Evolutionary conservation across 2,113 vertebrate genomes (phyloP).

Genomic region (Onychostoma macrolepis): DNA sequence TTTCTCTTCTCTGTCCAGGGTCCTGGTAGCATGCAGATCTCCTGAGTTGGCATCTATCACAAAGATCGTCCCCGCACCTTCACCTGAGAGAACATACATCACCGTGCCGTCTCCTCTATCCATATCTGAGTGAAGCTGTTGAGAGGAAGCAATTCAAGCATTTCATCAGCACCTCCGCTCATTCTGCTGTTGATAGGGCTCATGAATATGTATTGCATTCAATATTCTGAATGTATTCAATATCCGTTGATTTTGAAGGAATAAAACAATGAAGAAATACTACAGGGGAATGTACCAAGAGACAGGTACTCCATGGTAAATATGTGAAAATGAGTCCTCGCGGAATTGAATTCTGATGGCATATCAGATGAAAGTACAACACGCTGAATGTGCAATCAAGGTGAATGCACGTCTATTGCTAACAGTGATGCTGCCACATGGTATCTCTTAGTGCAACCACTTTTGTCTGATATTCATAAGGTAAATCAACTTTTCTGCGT

Average conservation of each 20-base stretch:
- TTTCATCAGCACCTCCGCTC: constrained; percentile 44
- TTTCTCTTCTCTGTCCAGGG: constrained; percentile 93
- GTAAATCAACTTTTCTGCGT: constrained; percentile 28
- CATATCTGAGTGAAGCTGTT: constrained; percentile 94
- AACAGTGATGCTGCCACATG: constrained; percentile 37
- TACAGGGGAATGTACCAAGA: not conserved
- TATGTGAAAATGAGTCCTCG: constrained; percentile 51
- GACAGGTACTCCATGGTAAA: constrained; percentile 40
- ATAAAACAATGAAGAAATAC: constrained; percentile 33
- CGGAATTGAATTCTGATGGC: constrained; percentile 56
- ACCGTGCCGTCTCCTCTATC: constrained; percentile 87
- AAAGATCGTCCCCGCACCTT: constrained; percentile 93
- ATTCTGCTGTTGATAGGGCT: constrained; percentile 42
- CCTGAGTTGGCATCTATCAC: constrained; percentile 93
- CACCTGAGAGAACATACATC: constrained; percentile 93
- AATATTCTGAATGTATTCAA: not conserved
- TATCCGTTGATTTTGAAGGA: constrained; percentile 26
- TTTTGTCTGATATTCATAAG: constrained; percentile 22
- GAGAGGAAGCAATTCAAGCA: constrained; percentile 59
- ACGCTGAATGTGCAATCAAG: constrained; percentile 58
- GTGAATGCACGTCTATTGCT: constrained; percentile 51
- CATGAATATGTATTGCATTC: constrained; percentile 30
- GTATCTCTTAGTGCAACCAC: constrained; percentile 22
- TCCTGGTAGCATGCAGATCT: constrained; percentile 91
- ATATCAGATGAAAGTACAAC: constrained; percentile 53